A percentile compares a stretch with the other conserved stretches of the same genome.
Conservation (phyloP, 2,888 invertebrate species). For the Leistus spinibarbis region DNA sequence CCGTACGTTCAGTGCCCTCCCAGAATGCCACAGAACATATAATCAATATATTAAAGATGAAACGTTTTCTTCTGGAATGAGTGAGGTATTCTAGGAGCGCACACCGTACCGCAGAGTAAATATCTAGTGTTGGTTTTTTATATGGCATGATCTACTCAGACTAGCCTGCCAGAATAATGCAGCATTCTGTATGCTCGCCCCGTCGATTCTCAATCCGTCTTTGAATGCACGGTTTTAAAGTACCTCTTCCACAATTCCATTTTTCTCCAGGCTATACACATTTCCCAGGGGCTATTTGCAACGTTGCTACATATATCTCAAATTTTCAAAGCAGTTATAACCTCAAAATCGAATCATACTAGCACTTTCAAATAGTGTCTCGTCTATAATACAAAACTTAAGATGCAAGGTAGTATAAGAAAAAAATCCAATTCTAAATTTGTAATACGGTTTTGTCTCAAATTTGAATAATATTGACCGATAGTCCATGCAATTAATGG, state of each 20-base stretch:
- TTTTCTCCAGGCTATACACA: neutral
- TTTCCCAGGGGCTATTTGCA: neutral
- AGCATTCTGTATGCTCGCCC: slow-evolving; percentile 38
- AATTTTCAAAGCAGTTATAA: neutral
- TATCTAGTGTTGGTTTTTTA: slow-evolving; percentile 36
- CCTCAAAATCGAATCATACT: neutral
- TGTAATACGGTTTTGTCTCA: too few species aligned
- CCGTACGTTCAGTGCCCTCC: slow-evolving; percentile 41
- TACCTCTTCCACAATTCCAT: neutral
- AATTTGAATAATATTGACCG: too few species aligned
- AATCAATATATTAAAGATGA: neutral
- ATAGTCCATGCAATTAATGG: too few species aligned
- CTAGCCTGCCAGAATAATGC: slow-evolving; percentile 39
- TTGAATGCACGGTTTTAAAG: neutral
- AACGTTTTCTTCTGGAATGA: neutral
- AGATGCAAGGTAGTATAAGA: too few species aligned
- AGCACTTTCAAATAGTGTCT: too few species aligned
- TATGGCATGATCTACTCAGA: slow-evolving; percentile 40
- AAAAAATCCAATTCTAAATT: too few species aligned
- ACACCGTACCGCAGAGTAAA: slow-evolving; percentile 33
- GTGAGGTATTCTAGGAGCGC: slow-evolving; percentile 23
- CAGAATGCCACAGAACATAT: neutral
- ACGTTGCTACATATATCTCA: neutral
- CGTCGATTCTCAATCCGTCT: slow-evolving; percentile 1
- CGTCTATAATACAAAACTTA: too few species aligned